A percentile compares a stretch with the other conserved stretches of the same genome.
Evolutionary conservation across 2,888 invertebrate genomes (phyloP).

Genomic region (Andrena chrysosceles): DNA sequence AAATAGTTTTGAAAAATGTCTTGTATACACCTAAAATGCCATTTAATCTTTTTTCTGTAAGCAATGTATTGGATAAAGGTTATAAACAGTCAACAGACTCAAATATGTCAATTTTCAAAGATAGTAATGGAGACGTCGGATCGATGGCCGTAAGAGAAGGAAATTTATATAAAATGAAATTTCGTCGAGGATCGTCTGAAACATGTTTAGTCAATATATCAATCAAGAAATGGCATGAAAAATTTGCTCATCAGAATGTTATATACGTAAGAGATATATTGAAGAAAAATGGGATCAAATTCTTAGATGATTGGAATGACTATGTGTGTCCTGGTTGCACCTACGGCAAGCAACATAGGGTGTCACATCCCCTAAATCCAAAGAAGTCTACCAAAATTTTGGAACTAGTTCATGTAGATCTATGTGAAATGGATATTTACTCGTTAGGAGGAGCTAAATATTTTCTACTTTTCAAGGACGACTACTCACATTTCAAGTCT

Average conservation of each 20-base stretch:
- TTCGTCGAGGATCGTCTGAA: slow-evolving; percentile 53
- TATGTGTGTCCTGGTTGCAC: slow-evolving; percentile 64
- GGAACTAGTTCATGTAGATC: slow-evolving; percentile 75
- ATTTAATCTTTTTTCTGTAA: slow-evolving; percentile 41
- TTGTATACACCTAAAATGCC: slow-evolving; percentile 57
- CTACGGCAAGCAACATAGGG: slow-evolving; percentile 67
- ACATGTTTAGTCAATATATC: slow-evolving; percentile 59
- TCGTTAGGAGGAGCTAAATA: slow-evolving; percentile 75
- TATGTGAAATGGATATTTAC: slow-evolving; percentile 70
- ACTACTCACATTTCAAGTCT: slow-evolving; percentile 69
- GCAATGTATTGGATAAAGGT: background rate
- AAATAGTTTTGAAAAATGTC: slow-evolving; percentile 52
- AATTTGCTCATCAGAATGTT: slow-evolving; percentile 73
- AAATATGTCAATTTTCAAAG: slow-evolving; percentile 4
- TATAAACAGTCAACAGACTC: slow-evolving; percentile 14
- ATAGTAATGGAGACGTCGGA: background rate
- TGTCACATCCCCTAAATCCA: slow-evolving; percentile 68
- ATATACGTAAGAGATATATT: slow-evolving; percentile 65
- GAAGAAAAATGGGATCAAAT: slow-evolving; percentile 60
- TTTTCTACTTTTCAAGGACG: slow-evolving; percentile 61
- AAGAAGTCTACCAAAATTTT: slow-evolving; percentile 62
- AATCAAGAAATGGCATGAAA: slow-evolving; percentile 73
- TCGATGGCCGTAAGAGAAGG: slow-evolving; percentile 57
- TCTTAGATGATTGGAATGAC: slow-evolving; percentile 71
- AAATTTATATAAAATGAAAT: slow-evolving; percentile 65